phyloP scores from a whole-genome alignment of 2,888 invertebrate species.

The Drosophila neotestacea region DNA sequence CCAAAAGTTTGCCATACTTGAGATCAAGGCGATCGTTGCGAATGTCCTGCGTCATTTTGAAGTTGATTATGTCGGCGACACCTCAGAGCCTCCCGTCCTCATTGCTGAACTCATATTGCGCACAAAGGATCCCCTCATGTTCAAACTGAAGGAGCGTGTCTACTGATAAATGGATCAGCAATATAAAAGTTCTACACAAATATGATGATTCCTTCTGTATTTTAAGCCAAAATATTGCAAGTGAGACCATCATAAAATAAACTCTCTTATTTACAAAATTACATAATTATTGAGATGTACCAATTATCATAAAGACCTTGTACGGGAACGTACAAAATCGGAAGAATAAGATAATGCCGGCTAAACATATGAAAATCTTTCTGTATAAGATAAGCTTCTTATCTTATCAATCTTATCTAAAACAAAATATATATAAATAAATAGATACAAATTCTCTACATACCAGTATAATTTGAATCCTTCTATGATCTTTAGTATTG shows the following conservation, averaged over 20 bases:
- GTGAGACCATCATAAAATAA: not conserved
- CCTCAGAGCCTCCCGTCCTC: conserved; percentile 72
- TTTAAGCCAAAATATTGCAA: not conserved
- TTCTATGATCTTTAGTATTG: no score
- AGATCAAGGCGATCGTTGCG: conserved; percentile 83
- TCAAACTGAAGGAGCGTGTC: conserved; percentile 77
- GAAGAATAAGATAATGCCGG: no score
- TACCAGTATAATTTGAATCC: no score
- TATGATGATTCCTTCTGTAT: not conserved
- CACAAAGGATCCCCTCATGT: conserved; percentile 83
- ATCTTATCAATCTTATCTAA: not conserved
- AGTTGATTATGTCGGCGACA: conserved; percentile 73
- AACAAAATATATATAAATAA: not conserved
- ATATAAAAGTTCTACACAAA: not conserved
- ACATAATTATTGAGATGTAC: not conserved
- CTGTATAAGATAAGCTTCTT: not conserved
- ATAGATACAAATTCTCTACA: not conserved
- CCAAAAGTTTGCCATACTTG: conserved; percentile 84
- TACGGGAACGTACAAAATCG: no score
- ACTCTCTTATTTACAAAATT: not conserved
- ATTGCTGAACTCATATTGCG: conserved; percentile 83
- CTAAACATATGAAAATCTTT: no score
- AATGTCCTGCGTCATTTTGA: conserved; percentile 83
- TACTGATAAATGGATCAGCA: conserved; percentile 44
- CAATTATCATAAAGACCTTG: not conserved